Evolutionary conservation across 1,140 invertebrate species (phyloP), one percentile per base, ranked within the genome.

Genomic region (Ceratosolen fusciceps): DNA sequence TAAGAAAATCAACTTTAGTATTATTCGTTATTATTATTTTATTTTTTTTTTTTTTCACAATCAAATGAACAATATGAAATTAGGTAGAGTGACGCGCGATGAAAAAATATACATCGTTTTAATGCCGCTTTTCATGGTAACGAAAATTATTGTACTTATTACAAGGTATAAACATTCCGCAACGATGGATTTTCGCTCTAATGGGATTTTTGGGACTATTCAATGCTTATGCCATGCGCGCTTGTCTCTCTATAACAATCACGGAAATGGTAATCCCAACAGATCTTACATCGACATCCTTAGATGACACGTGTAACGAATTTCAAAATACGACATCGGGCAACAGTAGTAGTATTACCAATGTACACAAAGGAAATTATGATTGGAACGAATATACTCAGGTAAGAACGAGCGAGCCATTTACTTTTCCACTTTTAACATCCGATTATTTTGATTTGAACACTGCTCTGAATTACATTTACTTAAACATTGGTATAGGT

Each of bases 171-270:
- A 83, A 93, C 62, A 92, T 95, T 85, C 94, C 94, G 2, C 94
- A 95, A 86, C 87, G 95, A 90, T 95, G 94, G 90, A 92, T 96
- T 68, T 92, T 97, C 83, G 94, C 95, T 1, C 89, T 97, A 16
- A 94, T 97, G 93, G 96, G 95, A 34, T 97, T 97, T 86, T 86
- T 96, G 81, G 96, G 95, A 21, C 92, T 97, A 29, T 93, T 94
- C 43, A 96, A 96, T 86, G 95, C 97, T 2, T 98, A 98, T 87
- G 94, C 96, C 12, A 95, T 98, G 94, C 92, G 97, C 37, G 94
- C 96, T 1, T 96, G 95, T 83, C 91, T 98, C 7, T 97, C 96
- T 81, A 93, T 98, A 37, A 96, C 96, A 5, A 97, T 98, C 82
- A 97, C 97, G 21, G 95, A 96, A 84, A 97, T 98, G 95, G 95